Percentiles rank a stretch among this genome's conserved stretches.
These are phyloP conservation scores for Chrysemys picta DNA, from an alignment of 2,113 vertebrate genomes.

Conservation along the genomic window DNA sequence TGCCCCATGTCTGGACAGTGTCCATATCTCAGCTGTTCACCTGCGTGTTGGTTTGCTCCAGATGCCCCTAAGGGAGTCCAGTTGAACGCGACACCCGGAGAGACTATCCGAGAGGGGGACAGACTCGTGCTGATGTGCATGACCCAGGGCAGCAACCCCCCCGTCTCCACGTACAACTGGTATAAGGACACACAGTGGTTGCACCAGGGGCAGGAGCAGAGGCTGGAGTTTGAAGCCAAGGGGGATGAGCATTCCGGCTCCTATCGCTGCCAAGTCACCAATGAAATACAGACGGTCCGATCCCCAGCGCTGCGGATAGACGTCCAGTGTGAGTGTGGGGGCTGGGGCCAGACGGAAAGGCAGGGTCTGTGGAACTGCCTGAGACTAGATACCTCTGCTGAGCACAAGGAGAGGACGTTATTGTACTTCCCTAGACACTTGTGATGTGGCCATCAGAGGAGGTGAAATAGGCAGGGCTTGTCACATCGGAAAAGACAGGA, in stretches of 20 bases:
- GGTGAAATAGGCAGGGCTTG: not conserved
- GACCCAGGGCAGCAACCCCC: too few species aligned
- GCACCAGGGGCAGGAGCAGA: not conserved
- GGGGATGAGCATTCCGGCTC: not conserved
- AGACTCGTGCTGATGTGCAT: too few species aligned
- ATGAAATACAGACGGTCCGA: fast-evolving
- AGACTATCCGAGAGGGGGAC: too few species aligned
- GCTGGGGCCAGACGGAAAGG: not conserved
- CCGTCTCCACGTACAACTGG: too few species aligned
- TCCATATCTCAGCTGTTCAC: too few species aligned
- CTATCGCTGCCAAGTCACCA: not conserved
- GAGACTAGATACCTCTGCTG: not conserved
- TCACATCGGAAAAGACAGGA: not conserved
- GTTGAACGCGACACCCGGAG: too few species aligned
- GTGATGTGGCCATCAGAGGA: not conserved
- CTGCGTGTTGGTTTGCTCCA: too few species aligned
- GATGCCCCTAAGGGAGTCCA: too few species aligned
- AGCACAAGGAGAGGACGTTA: not conserved
- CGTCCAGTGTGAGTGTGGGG: not conserved
- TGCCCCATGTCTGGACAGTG: too few species aligned
- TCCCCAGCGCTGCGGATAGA: not conserved
- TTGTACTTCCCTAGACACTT: not conserved
- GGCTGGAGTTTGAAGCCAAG: not conserved
- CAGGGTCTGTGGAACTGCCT: not conserved
- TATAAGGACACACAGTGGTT: not conserved